phyloP scores from a whole-genome alignment of 2,888 invertebrate genomes.

The Conus canariensis region DNA sequence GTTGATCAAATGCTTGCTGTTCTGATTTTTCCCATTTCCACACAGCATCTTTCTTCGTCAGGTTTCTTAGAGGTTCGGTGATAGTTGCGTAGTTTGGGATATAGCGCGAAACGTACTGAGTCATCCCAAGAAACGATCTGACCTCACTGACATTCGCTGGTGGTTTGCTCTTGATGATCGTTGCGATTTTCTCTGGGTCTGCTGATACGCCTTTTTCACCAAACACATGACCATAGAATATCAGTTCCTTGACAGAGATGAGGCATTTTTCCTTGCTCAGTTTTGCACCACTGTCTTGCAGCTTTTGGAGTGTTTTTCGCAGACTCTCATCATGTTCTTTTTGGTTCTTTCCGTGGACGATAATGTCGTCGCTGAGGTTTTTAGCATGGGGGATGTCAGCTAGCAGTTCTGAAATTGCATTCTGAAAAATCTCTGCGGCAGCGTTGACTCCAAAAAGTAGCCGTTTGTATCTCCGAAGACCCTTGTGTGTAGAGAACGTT shows the following conservation, averaged over 20 bases:
- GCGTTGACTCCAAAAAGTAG: conserved; percentile 10
- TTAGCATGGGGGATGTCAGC: neutral
- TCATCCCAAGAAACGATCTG: neutral
- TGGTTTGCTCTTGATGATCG: neutral
- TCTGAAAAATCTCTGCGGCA: conserved; percentile 2
- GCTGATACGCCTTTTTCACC: neutral
- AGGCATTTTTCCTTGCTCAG: neutral
- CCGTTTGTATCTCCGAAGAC: neutral
- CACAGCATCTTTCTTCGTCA: conserved; percentile 34
- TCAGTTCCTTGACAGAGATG: conserved; percentile 9
- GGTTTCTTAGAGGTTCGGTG: neutral
- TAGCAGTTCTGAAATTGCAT: neutral
- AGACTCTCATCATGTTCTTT: neutral
- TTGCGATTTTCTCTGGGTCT: neutral
- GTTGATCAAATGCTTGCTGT: conserved; percentile 49
- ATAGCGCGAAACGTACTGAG: neutral
- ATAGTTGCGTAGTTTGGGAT: neutral
- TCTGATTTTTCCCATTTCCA: conserved; percentile 51
- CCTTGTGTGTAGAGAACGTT: too few relatives aligned
- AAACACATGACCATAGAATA: neutral
- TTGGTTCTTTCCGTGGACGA: neutral
- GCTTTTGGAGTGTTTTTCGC: neutral
- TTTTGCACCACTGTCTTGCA: neutral
- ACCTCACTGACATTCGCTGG: neutral
- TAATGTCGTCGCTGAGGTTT: neutral